Percentiles rank a stretch among this genome's conserved stretches.
phyloP scores from a whole-genome alignment of 2,888 invertebrate genomes.

The Cantharis rufa region DNA sequence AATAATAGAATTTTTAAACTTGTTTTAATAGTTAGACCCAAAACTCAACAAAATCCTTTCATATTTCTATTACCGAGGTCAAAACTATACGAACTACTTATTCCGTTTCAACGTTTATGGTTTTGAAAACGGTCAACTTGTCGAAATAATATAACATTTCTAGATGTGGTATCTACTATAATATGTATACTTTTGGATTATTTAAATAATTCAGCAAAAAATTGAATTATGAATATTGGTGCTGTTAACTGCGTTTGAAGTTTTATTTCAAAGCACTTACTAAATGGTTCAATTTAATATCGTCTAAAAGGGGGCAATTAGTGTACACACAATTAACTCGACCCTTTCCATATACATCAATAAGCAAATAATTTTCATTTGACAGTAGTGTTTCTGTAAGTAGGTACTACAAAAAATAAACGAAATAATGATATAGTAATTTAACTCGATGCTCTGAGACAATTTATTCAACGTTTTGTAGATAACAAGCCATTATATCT shows the following conservation, averaged over 20 bases:
- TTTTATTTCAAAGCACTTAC: not conserved
- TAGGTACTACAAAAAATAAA: not conserved
- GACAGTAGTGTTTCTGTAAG: not conserved
- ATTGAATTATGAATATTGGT: not conserved
- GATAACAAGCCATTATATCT: not conserved
- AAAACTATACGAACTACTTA: too few species aligned
- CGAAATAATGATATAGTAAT: not conserved
- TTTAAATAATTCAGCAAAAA: not conserved
- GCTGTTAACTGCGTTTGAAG: not conserved
- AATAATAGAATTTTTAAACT: too few species aligned
- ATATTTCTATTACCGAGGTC: too few species aligned
- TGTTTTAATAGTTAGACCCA: too few species aligned
- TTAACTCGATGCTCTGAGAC: not conserved
- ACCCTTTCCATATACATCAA: not conserved
- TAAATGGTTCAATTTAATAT: not conserved
- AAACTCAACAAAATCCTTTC: too few species aligned
- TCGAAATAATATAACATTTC: not conserved
- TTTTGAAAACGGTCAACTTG: not conserved
- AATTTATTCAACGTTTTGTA: not conserved
- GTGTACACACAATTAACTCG: not conserved
- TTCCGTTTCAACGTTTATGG: not conserved
- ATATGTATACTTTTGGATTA: not conserved
- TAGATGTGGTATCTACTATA: not conserved
- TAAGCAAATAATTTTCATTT: not conserved
- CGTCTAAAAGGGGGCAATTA: not conserved